Base-by-base conservation (phyloP, 2,113 vertebrate species). In the Herpailurus yagouaroundi region DNA sequence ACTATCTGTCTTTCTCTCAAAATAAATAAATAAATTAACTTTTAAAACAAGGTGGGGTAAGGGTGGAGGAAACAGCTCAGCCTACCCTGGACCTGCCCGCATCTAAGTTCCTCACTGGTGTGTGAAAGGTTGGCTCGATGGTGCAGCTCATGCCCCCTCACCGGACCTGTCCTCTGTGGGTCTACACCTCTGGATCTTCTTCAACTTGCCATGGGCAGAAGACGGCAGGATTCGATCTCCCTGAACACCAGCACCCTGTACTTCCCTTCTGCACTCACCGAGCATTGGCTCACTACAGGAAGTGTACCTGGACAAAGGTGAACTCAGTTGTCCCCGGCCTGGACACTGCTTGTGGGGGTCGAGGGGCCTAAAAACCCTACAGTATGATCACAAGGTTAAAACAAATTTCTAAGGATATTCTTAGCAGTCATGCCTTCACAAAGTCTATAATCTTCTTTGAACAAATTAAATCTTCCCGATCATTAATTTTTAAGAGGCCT, bases 401-500 rank as follows among this genome's bases (percentile, higher is more conserved):
- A n/a, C 31, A 84, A 81, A 57, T 9, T 5, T 10, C 52, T 64
- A 5, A 66, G 55, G 15, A 18, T 25, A 23, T 8, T 91, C 60
- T 83, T 60, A 96, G 85, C 48, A 64, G 50, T 68, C 60, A 38
- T 10, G 12, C 41, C 27, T 81, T 50, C 10, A 41, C 60, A 55
- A 77, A 76, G 25, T 29, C 48, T 41, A 11, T 38, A 86, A 85
- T 76, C 31, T 11, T 66, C 36, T 97, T 84, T 81, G 71, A 95
- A 60, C 31, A 89, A 64, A 82, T 89, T 45, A 88, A 91, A 69
- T 76, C 45, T 82, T 83, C 36, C 29, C 68, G 36, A 19, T 7
- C 1, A 23, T 60, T 87, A 87, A 38, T 95, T 96, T 91, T 84
- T n/a, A 92, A 68, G 52, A 87, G 45, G 23, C 36, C 36, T 45